phyloP scores from a whole-genome alignment of 64 coral and sea anemone species.

The Montipora sp. region DNA sequence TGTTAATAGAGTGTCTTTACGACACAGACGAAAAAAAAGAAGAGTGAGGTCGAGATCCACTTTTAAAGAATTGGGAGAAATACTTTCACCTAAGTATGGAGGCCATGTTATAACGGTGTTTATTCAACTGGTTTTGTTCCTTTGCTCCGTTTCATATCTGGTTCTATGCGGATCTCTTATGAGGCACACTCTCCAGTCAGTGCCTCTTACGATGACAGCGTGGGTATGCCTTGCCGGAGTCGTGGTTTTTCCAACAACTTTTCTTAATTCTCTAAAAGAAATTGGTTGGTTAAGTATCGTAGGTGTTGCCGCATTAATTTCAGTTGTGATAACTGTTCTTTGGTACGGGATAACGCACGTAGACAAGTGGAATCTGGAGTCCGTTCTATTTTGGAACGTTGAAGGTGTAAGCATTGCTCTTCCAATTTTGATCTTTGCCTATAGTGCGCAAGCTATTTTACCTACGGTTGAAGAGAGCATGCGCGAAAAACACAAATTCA shows the following conservation, averaged over 20 bases:
- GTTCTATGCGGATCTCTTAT: neutral
- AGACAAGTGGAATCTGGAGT: neutral
- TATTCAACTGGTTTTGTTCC: neutral
- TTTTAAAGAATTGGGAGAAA: conserved; percentile 10
- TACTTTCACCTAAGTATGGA: neutral
- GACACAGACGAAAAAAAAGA: neutral
- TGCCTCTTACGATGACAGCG: neutral
- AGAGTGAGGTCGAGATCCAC: neutral
- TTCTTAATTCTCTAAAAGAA: neutral
- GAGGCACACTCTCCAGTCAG: neutral
- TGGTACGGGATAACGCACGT: neutral
- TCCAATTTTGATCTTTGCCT: neutral
- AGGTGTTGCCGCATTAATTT: neutral
- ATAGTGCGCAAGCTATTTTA: neutral
- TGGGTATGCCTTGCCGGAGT: neutral
- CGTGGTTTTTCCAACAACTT: neutral
- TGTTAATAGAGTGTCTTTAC: conserved; percentile 11
- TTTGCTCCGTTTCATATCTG: neutral
- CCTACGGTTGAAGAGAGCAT: neutral
- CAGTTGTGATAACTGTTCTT: neutral
- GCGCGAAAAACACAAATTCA: neutral
- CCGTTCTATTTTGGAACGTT: neutral
- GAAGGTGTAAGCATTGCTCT: neutral
- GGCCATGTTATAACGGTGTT: neutral
- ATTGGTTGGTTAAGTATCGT: neutral